Base-by-base conservation (phyloP, 2,797 vertebrate species). In the Danio choprae region DNA sequence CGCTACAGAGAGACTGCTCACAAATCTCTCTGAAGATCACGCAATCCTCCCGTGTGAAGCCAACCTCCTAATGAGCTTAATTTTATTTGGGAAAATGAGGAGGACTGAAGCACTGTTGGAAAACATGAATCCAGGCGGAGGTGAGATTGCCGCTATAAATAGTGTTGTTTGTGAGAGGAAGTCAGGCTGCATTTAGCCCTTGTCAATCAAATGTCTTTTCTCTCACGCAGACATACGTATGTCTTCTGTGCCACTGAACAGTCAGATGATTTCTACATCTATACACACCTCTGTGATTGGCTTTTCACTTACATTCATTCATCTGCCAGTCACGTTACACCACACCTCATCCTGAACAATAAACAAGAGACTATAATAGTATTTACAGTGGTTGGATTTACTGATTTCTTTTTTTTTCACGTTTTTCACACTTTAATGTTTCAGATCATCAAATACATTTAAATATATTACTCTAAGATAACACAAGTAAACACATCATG, bases 101-200 rank as follows among this genome's bases (percentile, higher is more conserved):
- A 68, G 68, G 74, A 62, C 63, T 48, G 18, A 63, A 53, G 38
- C 56, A 1, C 67, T 77, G 65, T 40, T 71, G 20, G 59, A 72
- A 72, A 82, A 72, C 9, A 44, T 16, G 4, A 64, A 65, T 58
- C 51, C 44, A 51, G 65, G 69, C 18, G 18, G 50, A 72, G 67
- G 67, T 64, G 68, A 72, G 74, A 71, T 58, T 72, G 68, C 29
- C 50, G 7, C 74, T 77, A 71, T 55, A 77, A 76, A 82, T 73
- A 82, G 69, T 10, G 15, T 65, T 80, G 77, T 77, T 70, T 77
- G 67, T 64, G 48, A 70, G 51, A 64, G 16, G 56, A 48, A 56
- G 65, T 75, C 56, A 81, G 38, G 73, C 58, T 63, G 59, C 15
- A 73, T 77, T 67, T 73, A 73, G 41, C 74, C 74, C 65, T 68